Evolutionary conservation across 2,113 vertebrate species (phyloP), one percentile per base, ranked within the genome.

Genomic region (Syrrhaptes paradoxus): DNA sequence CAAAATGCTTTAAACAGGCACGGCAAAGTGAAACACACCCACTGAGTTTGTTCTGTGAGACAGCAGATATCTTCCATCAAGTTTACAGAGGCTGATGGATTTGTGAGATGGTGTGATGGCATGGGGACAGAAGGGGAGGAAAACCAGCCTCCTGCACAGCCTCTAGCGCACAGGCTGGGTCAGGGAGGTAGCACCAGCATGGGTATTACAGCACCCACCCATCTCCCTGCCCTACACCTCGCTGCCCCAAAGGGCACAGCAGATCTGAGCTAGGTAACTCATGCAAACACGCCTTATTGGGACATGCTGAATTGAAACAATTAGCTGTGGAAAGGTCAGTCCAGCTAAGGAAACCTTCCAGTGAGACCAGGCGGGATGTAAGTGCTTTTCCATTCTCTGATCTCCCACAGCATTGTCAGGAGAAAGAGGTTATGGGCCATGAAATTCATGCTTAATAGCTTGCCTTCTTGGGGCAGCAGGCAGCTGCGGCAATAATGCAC

Each of bases 381-480:
- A 58, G 11, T 8, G 21, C 29, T 54, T 59, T 85, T 46, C 46
- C 75, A 9, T 57, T 68, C 54, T 95, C 29, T 28, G 43, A 1
- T 71, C 6, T 13, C 19, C 31, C 4, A 2, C 0, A 17, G 25
- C 63, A 70, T 28, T 0, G 0, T 28, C 34, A 74, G 46, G 24
- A 88, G 24, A 36, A 71, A 79, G 77, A 54, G 4, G 17, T 75
- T 51, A 46, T 0, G 4, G 81, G 31, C 48, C 45, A 25, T 1
- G 17, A 72, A 85, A 87, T 54, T 29, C 36, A 36, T 7, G 2
- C 15, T 68, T 81, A 66, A 51, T 15, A 22, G 11, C 22, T 76
- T 32, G 26, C 26, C 9, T 45, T 75, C 26, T 45, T 34, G 58
- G 36, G 57, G 7, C 58, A 65, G 48, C 2, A 22, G 38, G 62